Evolutionary conservation across 2,888 invertebrate species (phyloP).

Genomic region (Eledone cirrhosa): DNA sequence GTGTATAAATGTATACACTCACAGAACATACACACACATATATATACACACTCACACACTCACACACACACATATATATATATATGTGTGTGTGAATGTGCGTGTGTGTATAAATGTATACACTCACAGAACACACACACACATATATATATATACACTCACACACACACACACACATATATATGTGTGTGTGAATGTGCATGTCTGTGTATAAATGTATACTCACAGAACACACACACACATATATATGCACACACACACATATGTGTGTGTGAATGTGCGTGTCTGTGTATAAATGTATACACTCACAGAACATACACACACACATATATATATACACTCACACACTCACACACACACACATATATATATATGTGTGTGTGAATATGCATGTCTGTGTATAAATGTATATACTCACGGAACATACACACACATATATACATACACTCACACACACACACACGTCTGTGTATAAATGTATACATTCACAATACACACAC

Average conservation of each 20-base stretch:
- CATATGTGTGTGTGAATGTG: neutral
- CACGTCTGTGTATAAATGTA: too few relatives aligned
- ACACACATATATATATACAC: too few relatives aligned
- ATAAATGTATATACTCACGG: too few relatives aligned
- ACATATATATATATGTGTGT: too few relatives aligned
- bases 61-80: neutral
- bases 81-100: slow-evolving; percentile 5
- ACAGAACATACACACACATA: slow-evolving; percentile 4
- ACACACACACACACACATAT: slow-evolving; percentile 2
- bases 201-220: slow-evolving; percentile 7
- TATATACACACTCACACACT: neutral
- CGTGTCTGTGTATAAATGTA: neutral
- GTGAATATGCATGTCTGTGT: too few relatives aligned
- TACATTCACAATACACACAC: too few relatives aligned
- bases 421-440: too few relatives aligned
- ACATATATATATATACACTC: neutral
- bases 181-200: neutral
- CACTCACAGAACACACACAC: too few relatives aligned
- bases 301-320: too few relatives aligned
- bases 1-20: neutral
- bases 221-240: too few relatives aligned
- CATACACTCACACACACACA: too few relatives aligned
- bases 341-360: too few relatives aligned
- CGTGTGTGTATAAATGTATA: slow-evolving; percentile 4
- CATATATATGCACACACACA: neutral